Evolutionary conservation across 64 coral and sea anemone genomes (phyloP), one percentile per base, ranked within the genome.

Genomic region (Exaiptasia diaphana): DNA sequence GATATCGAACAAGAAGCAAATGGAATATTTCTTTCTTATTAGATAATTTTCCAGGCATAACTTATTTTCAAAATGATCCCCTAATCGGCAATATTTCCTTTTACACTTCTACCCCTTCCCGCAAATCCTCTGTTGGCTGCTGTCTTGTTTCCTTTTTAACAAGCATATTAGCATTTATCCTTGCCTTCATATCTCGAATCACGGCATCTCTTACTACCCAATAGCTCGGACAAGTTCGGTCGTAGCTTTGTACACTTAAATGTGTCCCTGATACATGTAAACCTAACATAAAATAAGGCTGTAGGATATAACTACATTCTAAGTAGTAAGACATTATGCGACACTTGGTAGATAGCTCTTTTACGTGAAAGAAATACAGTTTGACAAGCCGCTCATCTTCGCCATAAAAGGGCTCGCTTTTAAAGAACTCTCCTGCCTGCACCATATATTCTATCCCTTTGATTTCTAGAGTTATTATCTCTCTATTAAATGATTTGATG

Each of bases 171-270:
- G 61, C 61, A 15, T 73, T 73, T 0, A 73, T 73, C 44, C 69
- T 21, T 4, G 23, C 11, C 28, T 73, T 39, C 41, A 79, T 71
- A 73, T 89, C 86, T 24, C 15, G 36, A 18, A 89, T 25, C 15
- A 89, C 69, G 52, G 67, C 48, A n/a, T 89, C 64, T 49, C 86
- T 44, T 13, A 89, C 77, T 8, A 42, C 41, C 86, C 86, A 89
- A 32, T 89, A 89, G 18, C 56, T 67, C 1, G 86, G 86, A 2
- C 77, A 73, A 27, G 2, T 72, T 39, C 68, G 61, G 1, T 73
- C 77, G 34, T 81, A 89, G 57, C 41, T 71, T 14, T 40, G 24
- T 11, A 89, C 67, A 60, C 69, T 75, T 9, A 81, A 17, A 74
- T 89, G 86, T 18, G 58, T 30, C 1, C 68, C 75, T 45, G 86